Conservation (phyloP, 2,113 vertebrate species). For the Leptobrachium leishanense region DNA sequence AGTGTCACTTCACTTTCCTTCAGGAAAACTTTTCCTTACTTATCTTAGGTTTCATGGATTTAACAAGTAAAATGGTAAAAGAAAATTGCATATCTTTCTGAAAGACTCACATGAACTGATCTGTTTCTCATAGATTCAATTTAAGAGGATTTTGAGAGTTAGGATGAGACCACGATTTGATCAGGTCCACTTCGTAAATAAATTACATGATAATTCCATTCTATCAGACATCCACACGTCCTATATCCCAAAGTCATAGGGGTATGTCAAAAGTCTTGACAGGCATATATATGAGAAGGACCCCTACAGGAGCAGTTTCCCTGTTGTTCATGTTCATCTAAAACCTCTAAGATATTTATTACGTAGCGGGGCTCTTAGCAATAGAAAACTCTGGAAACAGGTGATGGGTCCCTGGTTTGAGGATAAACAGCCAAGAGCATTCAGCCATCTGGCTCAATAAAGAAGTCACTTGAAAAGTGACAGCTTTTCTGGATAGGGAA, state of each 20-base stretch:
- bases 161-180: no score
- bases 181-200: no score
- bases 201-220: neutral
- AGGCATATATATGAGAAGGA: neutral
- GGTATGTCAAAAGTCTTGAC: neutral
- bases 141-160: neutral
- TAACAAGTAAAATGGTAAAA: neutral
- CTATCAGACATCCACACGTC: neutral
- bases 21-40: no score
- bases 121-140: neutral
- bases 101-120: neutral
- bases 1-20: no score
- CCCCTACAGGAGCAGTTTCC: constrained; percentile 2
- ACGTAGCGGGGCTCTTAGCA: neutral
- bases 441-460: constrained; percentile 2
- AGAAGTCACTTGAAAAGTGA: constrained; percentile 7
- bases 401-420: constrained; percentile 10
- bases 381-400: neutral
- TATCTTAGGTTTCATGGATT: neutral
- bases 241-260: neutral
- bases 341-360: neutral
- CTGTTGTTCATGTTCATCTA: neutral
- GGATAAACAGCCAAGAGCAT: constrained; percentile 18
- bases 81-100: neutral
- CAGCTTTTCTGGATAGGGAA: neutral